A percentile compares a stretch with the other conserved stretches of the same genome.
These are phyloP conservation scores for Tonatia bakeri DNA, from an alignment of 2,113 vertebrate species.

Conservation along the genomic window DNA sequence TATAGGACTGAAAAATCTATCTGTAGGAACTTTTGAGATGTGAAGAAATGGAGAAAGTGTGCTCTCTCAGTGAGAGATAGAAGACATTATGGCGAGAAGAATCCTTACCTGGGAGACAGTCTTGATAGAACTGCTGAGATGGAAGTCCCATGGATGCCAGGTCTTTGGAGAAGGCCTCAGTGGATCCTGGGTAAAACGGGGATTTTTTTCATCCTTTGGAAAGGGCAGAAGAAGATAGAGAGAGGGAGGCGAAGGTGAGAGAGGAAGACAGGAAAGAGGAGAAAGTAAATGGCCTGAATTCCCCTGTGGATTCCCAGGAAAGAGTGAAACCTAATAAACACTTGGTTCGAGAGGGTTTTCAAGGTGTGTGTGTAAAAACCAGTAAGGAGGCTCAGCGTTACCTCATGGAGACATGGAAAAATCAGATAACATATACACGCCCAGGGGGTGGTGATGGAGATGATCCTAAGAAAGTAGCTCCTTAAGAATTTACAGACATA, in stretches of 20 bases:
- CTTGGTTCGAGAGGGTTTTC: not conserved
- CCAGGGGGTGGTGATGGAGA: not conserved
- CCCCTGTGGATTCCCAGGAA: not conserved
- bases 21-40: not conserved
- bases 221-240: not conserved
- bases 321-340: not conserved
- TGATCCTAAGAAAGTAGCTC: not conserved
- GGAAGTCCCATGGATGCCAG: not conserved
- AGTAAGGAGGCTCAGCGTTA: not conserved
- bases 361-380: not conserved
- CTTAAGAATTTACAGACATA: not conserved
- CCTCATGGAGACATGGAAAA: not conserved
- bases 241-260: not conserved
- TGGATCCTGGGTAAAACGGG: not conserved
- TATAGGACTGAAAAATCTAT: not conserved
- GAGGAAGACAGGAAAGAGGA: not conserved
- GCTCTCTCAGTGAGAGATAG: not conserved
- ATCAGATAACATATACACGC: fast-evolving
- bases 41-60: not conserved
- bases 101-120: not conserved
- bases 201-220: not conserved
- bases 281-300: not conserved
- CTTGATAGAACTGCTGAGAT: not conserved
- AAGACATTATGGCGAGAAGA: not conserved
- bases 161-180: not conserved